Evolutionary conservation across 2,888 invertebrate genomes (phyloP).

Genomic region (Thalpophila matura): DNA sequence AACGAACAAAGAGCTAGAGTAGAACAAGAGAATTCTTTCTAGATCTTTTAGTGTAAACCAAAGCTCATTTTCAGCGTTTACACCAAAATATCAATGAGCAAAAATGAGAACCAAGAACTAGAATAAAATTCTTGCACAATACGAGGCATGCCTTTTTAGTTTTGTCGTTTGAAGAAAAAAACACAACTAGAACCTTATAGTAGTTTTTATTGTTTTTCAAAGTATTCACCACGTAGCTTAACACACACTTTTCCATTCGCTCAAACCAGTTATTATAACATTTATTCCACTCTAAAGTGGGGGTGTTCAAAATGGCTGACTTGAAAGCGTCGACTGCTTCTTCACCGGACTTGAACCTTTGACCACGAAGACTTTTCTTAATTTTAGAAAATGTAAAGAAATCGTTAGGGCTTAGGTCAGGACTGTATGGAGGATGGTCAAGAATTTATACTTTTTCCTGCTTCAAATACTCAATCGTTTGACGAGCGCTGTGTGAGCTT

Average conservation of each 20-base stretch:
- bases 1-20: too few relatives aligned
- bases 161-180: too few relatives aligned
- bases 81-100: too few relatives aligned
- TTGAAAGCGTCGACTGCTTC: slow-evolving; percentile 46
- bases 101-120: too few relatives aligned
- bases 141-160: too few relatives aligned
- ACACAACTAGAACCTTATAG: slow-evolving; percentile 19
- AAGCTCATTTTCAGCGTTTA: too few relatives aligned
- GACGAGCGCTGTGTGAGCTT: slow-evolving; percentile 32
- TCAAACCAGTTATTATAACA: slow-evolving; percentile 47
- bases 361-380: slow-evolving; percentile 29
- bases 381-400: too few relatives aligned
- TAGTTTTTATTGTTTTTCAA: slow-evolving; percentile 26
- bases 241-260: slow-evolving; percentile 43
- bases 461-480: slow-evolving; percentile 47
- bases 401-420: too few relatives aligned
- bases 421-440: slow-evolving; percentile 52
- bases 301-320: slow-evolving; percentile 47
- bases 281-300: slow-evolving; percentile 45
- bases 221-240: slow-evolving; percentile 33
- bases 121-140: too few relatives aligned
- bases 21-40: too few relatives aligned
- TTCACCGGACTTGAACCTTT: slow-evolving; percentile 38
- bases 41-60: too few relatives aligned
- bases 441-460: slow-evolving; percentile 40